Base-by-base conservation (phyloP, 2,113 vertebrate genomes). In the Otolemur garnettii region DNA sequence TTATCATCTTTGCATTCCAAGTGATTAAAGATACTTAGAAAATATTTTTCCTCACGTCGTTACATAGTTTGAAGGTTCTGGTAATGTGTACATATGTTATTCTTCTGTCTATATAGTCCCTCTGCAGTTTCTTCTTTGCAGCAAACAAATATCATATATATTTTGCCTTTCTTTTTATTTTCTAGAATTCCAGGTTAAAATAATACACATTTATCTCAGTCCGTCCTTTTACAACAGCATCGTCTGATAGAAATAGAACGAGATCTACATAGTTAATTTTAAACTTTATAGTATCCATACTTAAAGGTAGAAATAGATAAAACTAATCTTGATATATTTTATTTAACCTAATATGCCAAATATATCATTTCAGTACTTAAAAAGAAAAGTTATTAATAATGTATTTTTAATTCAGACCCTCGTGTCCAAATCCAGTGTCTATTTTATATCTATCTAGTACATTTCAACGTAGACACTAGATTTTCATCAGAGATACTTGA, bases 401-500 rank as follows among this genome's bases (percentile, higher is more conserved):
- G 45, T 62, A 55, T 74, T 26, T 91, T 79, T 71, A 60, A 57
- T 74, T 95, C 62, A 62, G 38, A 80, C 35, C 21, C 53, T 53
- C 24, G 71, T 19, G 62, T 62, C 72, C 78, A 68, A 72, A 88
- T 87, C 24, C 18, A 28, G 10, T 92, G 21, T 94, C 18, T 60
- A 28, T 84, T 83, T 93, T 75, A 69, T 15, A 80, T 4, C 42
- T 4, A 21, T 3, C 17, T 0, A 80, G 11, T 18, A 50, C 13
- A 21, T 72, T 59, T 28, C 35, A 87, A 72, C 71, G 55, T 62
- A 84, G 38, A 69, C 15, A 57, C 28, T 68, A 24, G 45, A n/a
- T 91, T 84, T 93, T 96, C 57, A 95, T 77, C 12, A 81, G 66
- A 93, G 93, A 88, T 91, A 83, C 13, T 95, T 94, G 79, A 45